Evolutionary conservation across 1,140 invertebrate genomes (phyloP).

Genomic region (Colletes latitarsis): DNA sequence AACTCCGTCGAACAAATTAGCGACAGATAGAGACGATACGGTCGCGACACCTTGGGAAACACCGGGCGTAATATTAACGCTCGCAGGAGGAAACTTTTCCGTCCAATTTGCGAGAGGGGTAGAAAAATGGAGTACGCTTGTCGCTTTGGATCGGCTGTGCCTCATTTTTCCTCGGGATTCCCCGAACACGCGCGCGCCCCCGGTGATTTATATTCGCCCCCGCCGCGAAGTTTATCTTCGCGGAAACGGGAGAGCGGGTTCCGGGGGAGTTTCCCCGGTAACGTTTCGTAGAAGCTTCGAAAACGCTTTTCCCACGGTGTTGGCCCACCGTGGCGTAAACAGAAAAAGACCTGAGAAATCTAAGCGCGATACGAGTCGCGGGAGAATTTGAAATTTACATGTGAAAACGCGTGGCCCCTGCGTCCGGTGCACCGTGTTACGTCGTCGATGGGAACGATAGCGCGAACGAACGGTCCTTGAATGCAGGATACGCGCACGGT

Average conservation of each 20-base stretch:
- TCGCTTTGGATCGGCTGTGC: background rate
- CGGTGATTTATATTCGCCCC: slow-evolving; percentile 16
- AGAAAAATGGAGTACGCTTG: slow-evolving; percentile 2
- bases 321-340: background rate
- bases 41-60: background rate
- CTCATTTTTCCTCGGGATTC: slow-evolving; percentile 12
- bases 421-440: background rate
- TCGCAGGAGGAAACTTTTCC: background rate
- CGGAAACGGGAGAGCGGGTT: background rate
- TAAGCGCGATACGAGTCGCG: background rate
- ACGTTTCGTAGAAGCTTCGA: slow-evolving; percentile 12
- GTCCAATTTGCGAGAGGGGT: background rate
- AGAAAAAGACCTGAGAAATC: background rate
- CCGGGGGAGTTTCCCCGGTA: background rate
- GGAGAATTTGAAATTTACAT: slow-evolving; percentile 41
- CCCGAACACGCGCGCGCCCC: background rate
- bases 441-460: slow-evolving; percentile 22
- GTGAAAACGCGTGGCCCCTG: slow-evolving; percentile 18
- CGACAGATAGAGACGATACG: too few species aligned
- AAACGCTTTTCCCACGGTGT: background rate
- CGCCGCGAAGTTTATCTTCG: slow-evolving; percentile 31
- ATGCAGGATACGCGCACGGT: too few species aligned
- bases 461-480: background rate
- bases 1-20: too few species aligned
- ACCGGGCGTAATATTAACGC: background rate